These are phyloP conservation scores for Furnarius figulus DNA, from an alignment of 2,113 vertebrate species.

Conservation along the genomic window DNA sequence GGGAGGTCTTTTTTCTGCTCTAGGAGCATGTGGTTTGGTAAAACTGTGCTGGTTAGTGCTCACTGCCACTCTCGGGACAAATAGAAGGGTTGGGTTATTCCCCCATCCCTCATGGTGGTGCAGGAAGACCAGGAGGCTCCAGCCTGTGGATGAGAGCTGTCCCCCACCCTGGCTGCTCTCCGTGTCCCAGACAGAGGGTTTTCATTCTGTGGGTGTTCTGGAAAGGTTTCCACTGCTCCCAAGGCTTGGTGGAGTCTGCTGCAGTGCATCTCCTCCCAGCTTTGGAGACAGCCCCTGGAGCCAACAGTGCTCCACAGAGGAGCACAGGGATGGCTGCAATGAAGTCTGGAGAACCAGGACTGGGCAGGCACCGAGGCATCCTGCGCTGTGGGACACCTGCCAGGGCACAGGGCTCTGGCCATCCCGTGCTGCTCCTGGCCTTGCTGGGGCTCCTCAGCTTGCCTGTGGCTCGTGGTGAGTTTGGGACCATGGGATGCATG, in stretches of 20 bases:
- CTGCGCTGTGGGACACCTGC: accelerated
- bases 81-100: neutral
- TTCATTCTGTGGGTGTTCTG: neutral
- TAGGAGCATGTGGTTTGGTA: neutral
- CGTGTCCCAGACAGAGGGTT: accelerated
- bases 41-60: neutral
- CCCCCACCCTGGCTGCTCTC: neutral
- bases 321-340: neutral
- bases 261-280: neutral
- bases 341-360: neutral
- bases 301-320: accelerated
- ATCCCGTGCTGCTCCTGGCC: neutral
- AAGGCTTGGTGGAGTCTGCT: neutral
- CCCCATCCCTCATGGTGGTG: neutral
- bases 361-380: neutral
- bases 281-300: neutral
- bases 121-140: neutral
- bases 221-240: neutral
- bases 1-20: neutral
- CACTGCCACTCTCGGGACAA: accelerated
- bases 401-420: accelerated
- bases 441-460: neutral
- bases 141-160: neutral
- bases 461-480: neutral
- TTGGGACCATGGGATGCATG: accelerated